Evolutionary conservation across 1,140 invertebrate genomes (phyloP).

Genomic region (Gonatopus flavifemur): DNA sequence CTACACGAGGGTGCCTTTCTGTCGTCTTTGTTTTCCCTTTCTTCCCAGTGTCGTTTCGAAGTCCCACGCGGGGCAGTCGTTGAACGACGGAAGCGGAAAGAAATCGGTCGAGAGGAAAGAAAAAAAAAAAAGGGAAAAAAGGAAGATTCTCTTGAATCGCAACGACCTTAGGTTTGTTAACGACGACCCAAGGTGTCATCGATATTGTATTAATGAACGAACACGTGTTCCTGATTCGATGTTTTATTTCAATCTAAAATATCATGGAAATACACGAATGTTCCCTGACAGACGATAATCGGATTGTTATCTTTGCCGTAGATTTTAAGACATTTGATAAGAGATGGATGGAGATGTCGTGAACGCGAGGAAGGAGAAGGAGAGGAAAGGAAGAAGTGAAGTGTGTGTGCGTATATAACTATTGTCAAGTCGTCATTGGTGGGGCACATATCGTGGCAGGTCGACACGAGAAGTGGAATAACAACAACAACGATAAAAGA

Average conservation of each 20-base stretch:
- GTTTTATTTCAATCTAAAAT: too few relatives aligned
- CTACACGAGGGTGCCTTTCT: slow-evolving; percentile 50
- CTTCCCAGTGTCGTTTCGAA: slow-evolving; percentile 57
- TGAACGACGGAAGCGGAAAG: slow-evolving; percentile 27
- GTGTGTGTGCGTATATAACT: too few relatives aligned
- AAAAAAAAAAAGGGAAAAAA: background rate
- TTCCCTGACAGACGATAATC: too few relatives aligned
- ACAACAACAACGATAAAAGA: slow-evolving; percentile 7
- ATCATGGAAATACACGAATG: too few relatives aligned
- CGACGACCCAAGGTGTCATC: too few relatives aligned
- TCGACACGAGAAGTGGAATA: slow-evolving; percentile 8
- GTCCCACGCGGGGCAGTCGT: slow-evolving; percentile 47
- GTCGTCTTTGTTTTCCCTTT: slow-evolving; percentile 58
- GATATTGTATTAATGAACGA: too few relatives aligned
- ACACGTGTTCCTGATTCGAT: too few relatives aligned
- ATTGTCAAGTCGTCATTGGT: slow-evolving; percentile 22
- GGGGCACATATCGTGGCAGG: slow-evolving; percentile 19
- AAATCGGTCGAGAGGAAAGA: slow-evolving; percentile 11
- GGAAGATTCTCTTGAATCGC: too few relatives aligned
- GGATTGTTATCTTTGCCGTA: too few relatives aligned
- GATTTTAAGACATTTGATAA: too few relatives aligned
- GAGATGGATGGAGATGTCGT: slow-evolving; percentile 6
- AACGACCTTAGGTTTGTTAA: too few relatives aligned
- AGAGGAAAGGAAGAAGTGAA: slow-evolving; percentile 4
- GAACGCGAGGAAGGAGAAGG: background rate